Percentiles rank a stretch among this genome's conserved stretches.
phyloP scores from a whole-genome alignment of 2,888 invertebrate genomes.

The Uloborus plumipes region DNA sequence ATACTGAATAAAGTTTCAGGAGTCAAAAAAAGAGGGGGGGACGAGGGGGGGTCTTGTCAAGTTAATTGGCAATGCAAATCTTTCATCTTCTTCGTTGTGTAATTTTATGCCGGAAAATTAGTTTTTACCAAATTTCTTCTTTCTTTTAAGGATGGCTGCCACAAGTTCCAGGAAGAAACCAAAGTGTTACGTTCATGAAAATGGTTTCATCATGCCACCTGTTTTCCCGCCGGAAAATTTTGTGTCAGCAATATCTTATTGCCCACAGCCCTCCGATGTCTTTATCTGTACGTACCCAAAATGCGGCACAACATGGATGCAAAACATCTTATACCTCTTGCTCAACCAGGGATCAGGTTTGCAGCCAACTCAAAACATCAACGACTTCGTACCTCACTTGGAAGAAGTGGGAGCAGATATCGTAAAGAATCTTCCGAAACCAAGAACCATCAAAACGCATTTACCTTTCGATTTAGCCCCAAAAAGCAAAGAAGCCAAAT shows the following conservation, averaged over 20 bases:
- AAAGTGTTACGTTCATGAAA: conserved; percentile 1
- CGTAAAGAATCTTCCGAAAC: conserved; percentile 7
- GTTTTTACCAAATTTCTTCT: background rate
- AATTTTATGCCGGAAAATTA: too few species aligned
- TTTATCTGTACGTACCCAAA: conserved; percentile 57
- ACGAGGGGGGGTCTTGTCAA: too few species aligned
- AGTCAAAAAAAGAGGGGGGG: too few species aligned
- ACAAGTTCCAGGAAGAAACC: conserved; percentile 2
- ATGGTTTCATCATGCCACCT: conserved; percentile 31
- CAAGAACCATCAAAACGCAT: conserved; percentile 67
- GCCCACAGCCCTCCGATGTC: conserved; percentile 36
- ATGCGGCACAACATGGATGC: conserved; percentile 60
- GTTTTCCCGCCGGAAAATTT: conserved; percentile 10
- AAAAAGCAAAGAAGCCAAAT: conserved; percentile 41
- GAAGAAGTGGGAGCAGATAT: conserved; percentile 30
- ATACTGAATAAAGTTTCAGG: too few species aligned
- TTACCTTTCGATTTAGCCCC: conserved; percentile 67
- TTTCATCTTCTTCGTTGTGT: too few species aligned
- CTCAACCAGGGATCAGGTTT: conserved; percentile 23
- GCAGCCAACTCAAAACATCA: conserved; percentile 5
- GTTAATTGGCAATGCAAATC: too few species aligned
- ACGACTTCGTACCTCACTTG: conserved; percentile 27
- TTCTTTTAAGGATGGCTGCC: background rate
- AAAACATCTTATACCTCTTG: conserved; percentile 39
- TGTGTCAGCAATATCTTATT: conserved; percentile 15